Percentiles rank a stretch among this genome's conserved stretches.
Evolutionary conservation across 2,113 vertebrate species (phyloP).

Genomic region (Corythornis vintsioides): DNA sequence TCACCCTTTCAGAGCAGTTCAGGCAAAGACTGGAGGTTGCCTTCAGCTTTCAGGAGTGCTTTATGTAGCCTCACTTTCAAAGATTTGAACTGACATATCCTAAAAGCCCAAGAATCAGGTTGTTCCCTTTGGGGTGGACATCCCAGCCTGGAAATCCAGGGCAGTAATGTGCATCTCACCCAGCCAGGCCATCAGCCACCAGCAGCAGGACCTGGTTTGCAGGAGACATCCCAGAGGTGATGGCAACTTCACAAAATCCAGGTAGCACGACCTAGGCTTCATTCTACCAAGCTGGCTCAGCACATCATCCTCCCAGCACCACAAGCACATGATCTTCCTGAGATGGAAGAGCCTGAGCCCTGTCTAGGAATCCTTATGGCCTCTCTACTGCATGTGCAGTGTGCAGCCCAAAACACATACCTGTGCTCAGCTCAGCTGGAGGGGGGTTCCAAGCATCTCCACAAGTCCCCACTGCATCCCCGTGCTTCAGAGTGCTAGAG

Average conservation of each 20-base stretch:
- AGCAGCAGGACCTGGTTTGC: neutral
- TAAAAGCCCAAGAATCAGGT: neutral
- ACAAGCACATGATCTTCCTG: neutral
- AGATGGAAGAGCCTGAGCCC: neutral
- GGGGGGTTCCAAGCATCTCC: neutral
- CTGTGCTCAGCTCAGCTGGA: fast-evolving
- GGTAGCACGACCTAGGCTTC: neutral
- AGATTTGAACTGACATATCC: neutral
- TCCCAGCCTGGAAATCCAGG: neutral
- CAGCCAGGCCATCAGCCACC: fast-evolving
- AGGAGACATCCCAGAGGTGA: neutral
- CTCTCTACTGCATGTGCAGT: neutral
- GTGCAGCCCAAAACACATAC: fast-evolving
- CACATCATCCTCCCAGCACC: neutral
- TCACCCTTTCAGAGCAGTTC: neutral
- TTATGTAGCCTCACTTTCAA: fast-evolving
- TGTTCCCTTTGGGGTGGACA: neutral
- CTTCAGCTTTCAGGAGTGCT: neutral
- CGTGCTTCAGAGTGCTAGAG: neutral
- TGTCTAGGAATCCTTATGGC: neutral
- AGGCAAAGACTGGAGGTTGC: neutral
- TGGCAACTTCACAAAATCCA: neutral
- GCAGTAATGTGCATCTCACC: neutral
- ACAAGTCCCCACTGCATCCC: neutral
- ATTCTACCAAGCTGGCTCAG: neutral